Evolutionary conservation across 2,113 vertebrate genomes (phyloP), one percentile per base, ranked within the genome.

Genomic region (Neotoma lepida): DNA sequence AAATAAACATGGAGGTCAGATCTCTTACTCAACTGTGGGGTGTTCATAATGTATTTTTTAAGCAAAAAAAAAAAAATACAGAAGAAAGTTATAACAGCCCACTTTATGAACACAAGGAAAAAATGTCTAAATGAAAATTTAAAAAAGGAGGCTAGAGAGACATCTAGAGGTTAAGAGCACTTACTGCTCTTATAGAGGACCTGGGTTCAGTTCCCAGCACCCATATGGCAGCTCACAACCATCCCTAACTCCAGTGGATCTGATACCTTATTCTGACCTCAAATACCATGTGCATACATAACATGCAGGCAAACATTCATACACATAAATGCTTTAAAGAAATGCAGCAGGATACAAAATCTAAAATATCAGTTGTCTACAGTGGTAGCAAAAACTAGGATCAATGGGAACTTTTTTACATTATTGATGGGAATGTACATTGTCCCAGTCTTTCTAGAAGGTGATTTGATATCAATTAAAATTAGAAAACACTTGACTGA

Each of bases 1-100:
- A 28, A 28, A 1, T 4, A 61, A 26, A 17, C 4, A 7, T 76
- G 61, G 33, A 78, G 87, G 51, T 89, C n/a, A 51, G 54, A 49
- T 56, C 17, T 89, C 30, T 87, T 68, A 93, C 24, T 41, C 54
- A 87, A n/a, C 35, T 89, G 28, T 94, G 66, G 2, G 86, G 76
- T 85, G 41, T 76, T 28, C 5, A 63, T 92, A 41, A 86, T 71
- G 1, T 71, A 41, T 73, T 90, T 84, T 51, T 85, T 90, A 92
- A 95, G 56, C 66, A 92, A 94, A 92, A 95, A 86, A 61, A 89
- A 33, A 86, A 77, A 33, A 54, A 0, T 90, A 39, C 51, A 61
- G 20, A 49, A 17, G 74, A 51, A 78, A 80, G 49, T 77, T 44
- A 35, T 71, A 15, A 70, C 46, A 87, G 84, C 28, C 33, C 28